Evolutionary conservation across 2,113 vertebrate genomes (phyloP).

Genomic region (Ahaetulla prasina): DNA sequence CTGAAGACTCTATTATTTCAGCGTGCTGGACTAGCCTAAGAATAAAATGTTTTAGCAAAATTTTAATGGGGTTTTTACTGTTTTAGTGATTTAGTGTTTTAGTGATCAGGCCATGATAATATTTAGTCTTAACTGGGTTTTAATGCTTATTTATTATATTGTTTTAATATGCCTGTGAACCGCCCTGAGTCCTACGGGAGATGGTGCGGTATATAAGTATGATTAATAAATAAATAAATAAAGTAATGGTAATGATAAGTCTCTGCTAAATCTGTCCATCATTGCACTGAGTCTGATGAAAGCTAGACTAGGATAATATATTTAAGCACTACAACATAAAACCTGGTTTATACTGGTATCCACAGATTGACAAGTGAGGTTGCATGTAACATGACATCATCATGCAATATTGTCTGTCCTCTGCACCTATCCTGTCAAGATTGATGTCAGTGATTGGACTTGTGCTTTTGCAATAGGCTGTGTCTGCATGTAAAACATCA

Average conservation of each 20-base stretch:
- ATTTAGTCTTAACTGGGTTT: too few relatives aligned
- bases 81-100: too few relatives aligned
- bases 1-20: too few relatives aligned
- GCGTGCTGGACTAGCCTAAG: too few relatives aligned
- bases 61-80: too few relatives aligned
- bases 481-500: not conserved
- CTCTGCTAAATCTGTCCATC: not conserved
- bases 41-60: too few relatives aligned
- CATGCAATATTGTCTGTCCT: not conserved
- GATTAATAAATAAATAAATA: too few relatives aligned
- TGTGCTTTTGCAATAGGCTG: not conserved
- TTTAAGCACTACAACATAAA: not conserved
- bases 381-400: not conserved
- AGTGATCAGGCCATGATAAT: too few relatives aligned
- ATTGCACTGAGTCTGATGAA: not conserved
- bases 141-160: too few relatives aligned
- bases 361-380: not conserved
- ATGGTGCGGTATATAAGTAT: too few relatives aligned
- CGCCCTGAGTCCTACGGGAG: too few relatives aligned
- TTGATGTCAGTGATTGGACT: not conserved
- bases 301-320: not conserved
- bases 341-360: not conserved
- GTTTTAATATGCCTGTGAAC: too few relatives aligned
- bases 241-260: not conserved
- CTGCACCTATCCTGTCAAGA: not conserved